phyloP scores from a whole-genome alignment of 2,888 invertebrate species.

The Philereme transversata region DNA sequence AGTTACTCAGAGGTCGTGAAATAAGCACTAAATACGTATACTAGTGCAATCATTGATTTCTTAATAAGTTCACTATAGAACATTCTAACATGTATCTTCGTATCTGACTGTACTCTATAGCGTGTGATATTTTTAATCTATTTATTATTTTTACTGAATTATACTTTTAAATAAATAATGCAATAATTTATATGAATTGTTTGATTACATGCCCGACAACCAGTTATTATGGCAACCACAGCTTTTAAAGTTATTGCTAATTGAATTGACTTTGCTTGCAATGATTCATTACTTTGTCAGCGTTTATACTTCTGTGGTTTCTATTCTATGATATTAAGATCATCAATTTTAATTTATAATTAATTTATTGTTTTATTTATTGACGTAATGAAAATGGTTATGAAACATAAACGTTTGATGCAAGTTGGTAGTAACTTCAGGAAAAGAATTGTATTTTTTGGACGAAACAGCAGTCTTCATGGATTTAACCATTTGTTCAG shows the following conservation, averaged over 20 bases:
- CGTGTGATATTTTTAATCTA: too few species aligned
- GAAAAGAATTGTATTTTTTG: constrained; percentile 56
- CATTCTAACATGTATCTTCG: too few species aligned
- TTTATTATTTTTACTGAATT: constrained; percentile 3
- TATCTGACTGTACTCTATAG: too few species aligned
- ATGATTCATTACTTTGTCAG: neutral
- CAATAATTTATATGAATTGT: constrained; percentile 6
- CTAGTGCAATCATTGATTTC: too few species aligned
- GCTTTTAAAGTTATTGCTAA: constrained; percentile 30
- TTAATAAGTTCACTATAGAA: too few species aligned
- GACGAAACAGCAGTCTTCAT: constrained; percentile 70
- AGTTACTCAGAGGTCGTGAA: too few species aligned
- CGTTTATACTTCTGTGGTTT: neutral
- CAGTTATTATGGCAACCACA: neutral
- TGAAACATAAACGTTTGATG: neutral
- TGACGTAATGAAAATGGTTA: neutral
- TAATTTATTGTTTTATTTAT: neutral
- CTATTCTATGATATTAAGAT: neutral
- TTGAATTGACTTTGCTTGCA: neutral
- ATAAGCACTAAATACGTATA: too few species aligned
- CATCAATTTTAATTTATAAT: neutral
- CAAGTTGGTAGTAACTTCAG: constrained; percentile 12
- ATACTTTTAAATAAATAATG: constrained; percentile 20
- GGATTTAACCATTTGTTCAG: constrained; percentile 84
- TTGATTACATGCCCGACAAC: constrained; percentile 12